phyloP scores from a whole-genome alignment of 2,888 invertebrate genomes.

The Teleiodes luculella region DNA sequence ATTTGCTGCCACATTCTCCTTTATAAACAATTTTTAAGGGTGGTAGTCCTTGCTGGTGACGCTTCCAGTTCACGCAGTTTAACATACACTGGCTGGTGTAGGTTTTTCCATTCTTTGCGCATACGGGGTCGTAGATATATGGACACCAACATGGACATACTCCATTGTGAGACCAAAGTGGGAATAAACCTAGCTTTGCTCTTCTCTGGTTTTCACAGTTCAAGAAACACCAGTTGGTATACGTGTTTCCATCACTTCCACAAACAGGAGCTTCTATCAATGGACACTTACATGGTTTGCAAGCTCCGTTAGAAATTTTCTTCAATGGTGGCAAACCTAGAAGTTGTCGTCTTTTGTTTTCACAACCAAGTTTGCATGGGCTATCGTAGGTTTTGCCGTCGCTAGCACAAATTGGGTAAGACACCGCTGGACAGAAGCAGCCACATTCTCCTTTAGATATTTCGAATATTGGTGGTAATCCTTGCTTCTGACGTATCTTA shows the following conservation, averaged over 20 bases:
- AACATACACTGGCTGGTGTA: conserved; percentile 69
- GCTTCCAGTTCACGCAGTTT: conserved; percentile 21
- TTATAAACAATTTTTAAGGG: conserved; percentile 21
- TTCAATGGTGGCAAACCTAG: conserved; percentile 6
- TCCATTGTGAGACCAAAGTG: conserved; percentile 3
- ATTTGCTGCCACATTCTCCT: conserved; percentile 29
- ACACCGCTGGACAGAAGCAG: conserved; percentile 16
- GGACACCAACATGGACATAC: conserved; percentile 18
- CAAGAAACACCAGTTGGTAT: conserved; percentile 26
- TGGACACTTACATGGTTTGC: conserved; percentile 27
- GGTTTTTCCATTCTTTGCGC: conserved; percentile 55
- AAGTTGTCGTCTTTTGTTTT: conserved; percentile 21
- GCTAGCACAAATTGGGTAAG: conserved; percentile 25
- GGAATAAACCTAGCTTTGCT: conserved; percentile 5
- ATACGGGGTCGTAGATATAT: conserved; percentile 25
- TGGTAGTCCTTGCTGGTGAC: not conserved
- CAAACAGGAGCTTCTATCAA: conserved; percentile 26
- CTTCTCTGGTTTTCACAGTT: conserved; percentile 20
- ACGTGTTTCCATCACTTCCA: conserved; percentile 26
- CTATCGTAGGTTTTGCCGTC: conserved; percentile 31
- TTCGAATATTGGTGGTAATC: no score
- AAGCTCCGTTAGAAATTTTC: conserved; percentile 22
- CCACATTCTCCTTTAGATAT: conserved; percentile 23
- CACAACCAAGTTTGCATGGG: conserved; percentile 28
- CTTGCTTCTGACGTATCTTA: no score